These are phyloP conservation scores for Archips crataeganus DNA, from an alignment of 2,888 invertebrate species.

Conservation along the genomic window DNA sequence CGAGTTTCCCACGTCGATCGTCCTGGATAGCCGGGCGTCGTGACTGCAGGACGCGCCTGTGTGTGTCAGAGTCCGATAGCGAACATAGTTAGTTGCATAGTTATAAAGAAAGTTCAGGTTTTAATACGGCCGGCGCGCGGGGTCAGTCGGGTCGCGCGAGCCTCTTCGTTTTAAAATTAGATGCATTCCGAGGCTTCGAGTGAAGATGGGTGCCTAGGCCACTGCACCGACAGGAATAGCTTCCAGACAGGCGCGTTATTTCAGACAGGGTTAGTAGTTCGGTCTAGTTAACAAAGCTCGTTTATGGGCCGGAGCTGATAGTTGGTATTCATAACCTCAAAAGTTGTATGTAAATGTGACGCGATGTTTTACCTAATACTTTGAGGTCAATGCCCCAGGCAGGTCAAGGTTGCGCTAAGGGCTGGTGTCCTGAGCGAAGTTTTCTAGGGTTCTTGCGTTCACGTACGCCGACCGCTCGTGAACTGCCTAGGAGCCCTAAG, in stretches of 20 bases:
- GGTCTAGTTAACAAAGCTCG: constrained; percentile 59
- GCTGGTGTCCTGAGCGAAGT: constrained; percentile 46
- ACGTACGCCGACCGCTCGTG: constrained; percentile 29
- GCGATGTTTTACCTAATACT: constrained; percentile 41
- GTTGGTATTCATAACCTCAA: constrained; percentile 31
- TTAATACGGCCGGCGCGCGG: constrained; percentile 80
- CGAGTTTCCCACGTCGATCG: constrained; percentile 78
- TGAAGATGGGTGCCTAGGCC: constrained; percentile 57
- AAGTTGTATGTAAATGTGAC: constrained; percentile 24
- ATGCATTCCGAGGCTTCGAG: constrained; percentile 81
- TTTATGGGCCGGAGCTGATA: constrained; percentile 57
- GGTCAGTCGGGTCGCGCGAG: constrained; percentile 84
- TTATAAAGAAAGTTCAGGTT: constrained; percentile 86
- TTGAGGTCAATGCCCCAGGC: constrained; percentile 70
- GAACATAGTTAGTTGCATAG: constrained; percentile 77
- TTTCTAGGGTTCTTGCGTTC: constrained; percentile 28
- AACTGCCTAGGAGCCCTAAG: constrained; percentile 17
- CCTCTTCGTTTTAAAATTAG: constrained; percentile 85
- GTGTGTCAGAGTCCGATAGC: constrained; percentile 79
- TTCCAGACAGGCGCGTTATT: constrained; percentile 77
- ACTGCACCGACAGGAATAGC: constrained; percentile 73
- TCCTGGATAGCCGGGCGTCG: constrained; percentile 83
- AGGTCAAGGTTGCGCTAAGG: constrained; percentile 74
- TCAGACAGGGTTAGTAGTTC: constrained; percentile 81
- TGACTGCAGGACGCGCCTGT: constrained; percentile 79